Evolutionary conservation across 2,797 vertebrate genomes (phyloP).

Genomic region (Alectoris magna): DNA sequence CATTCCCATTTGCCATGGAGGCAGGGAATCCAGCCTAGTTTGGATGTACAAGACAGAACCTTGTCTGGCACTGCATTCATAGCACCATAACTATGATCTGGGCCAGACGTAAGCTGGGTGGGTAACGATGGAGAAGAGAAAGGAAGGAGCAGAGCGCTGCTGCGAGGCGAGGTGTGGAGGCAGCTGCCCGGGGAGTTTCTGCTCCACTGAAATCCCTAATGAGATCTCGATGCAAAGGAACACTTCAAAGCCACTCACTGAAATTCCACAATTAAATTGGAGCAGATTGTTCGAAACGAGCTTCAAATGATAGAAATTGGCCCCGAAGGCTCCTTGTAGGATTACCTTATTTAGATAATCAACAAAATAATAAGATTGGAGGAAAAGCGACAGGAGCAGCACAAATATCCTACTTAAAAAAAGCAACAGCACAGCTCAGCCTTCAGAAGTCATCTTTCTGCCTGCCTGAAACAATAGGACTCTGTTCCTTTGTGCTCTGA

Average conservation of each 20-base stretch:
- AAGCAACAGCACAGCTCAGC: not conserved
- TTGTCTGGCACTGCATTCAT: not conserved
- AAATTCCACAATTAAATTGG: not conserved
- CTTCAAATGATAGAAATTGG: not conserved
- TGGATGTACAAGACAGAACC: not conserved
- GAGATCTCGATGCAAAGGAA: not conserved
- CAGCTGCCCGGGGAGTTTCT: not conserved
- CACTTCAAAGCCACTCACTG: not conserved
- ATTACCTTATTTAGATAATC: conserved; percentile 27
- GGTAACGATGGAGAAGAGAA: not conserved
- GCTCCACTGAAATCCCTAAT: not conserved
- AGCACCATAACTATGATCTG: not conserved
- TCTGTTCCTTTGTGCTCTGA: conserved; percentile 33
- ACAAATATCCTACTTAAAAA: not conserved
- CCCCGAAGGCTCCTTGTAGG: not conserved
- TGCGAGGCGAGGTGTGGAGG: not conserved
- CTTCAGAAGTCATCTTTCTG: conserved; percentile 23
- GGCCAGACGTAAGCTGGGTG: not conserved
- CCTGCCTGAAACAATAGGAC: conserved; percentile 27
- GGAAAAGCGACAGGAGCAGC: not conserved
- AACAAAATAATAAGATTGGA: not conserved
- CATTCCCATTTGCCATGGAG: not conserved
- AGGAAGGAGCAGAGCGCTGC: not conserved
- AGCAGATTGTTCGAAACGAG: not conserved
- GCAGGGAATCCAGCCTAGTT: not conserved